A percentile compares a stretch with the other conserved stretches of the same genome.
phyloP scores from a whole-genome alignment of 2,888 invertebrate species.

The Caenorhabditis wallacei region DNA sequence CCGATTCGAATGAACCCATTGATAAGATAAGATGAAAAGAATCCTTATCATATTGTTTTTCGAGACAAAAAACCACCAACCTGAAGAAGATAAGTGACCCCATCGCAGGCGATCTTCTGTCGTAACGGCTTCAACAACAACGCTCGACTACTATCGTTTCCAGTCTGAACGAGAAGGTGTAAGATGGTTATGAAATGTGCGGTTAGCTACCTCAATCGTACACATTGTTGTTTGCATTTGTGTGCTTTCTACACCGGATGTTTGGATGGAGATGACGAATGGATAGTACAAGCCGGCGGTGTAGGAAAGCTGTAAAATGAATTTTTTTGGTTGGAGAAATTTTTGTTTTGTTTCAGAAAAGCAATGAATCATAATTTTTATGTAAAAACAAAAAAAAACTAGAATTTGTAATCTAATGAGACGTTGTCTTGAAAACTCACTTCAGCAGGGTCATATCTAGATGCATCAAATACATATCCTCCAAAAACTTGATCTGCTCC shows the following conservation, averaged over 20 bases:
- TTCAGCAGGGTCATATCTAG: constrained; percentile 86
- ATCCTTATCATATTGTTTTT: background rate
- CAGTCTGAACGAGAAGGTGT: constrained; percentile 59
- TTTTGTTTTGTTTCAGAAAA: too few relatives aligned
- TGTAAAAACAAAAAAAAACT: too few relatives aligned
- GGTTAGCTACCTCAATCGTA: constrained; percentile 79
- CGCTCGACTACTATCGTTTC: constrained; percentile 74
- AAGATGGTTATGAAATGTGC: too few relatives aligned
- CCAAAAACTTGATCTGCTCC: constrained; percentile 96
- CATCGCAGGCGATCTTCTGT: constrained; percentile 98
- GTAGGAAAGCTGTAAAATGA: constrained; percentile 78
- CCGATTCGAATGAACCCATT: constrained; percentile 9
- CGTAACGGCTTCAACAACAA: constrained; percentile 93
- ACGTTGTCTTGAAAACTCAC: constrained; percentile 27
- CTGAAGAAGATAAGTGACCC: constrained; percentile 95
- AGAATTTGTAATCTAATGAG: too few relatives aligned
- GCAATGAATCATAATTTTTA: too few relatives aligned
- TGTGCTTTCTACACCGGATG: constrained; percentile 67
- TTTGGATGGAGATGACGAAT: constrained; percentile 79
- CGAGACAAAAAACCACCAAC: constrained; percentile 29
- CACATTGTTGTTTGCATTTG: constrained; percentile 82
- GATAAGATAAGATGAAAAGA: constrained; percentile 20
- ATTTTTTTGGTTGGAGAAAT: background rate
- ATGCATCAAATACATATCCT: constrained; percentile 93
- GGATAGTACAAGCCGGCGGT: constrained; percentile 79